Evolutionary conservation across 2,888 invertebrate species (phyloP), one percentile per base, ranked within the genome.

Genomic region (Scelioninae gen. 1): DNA sequence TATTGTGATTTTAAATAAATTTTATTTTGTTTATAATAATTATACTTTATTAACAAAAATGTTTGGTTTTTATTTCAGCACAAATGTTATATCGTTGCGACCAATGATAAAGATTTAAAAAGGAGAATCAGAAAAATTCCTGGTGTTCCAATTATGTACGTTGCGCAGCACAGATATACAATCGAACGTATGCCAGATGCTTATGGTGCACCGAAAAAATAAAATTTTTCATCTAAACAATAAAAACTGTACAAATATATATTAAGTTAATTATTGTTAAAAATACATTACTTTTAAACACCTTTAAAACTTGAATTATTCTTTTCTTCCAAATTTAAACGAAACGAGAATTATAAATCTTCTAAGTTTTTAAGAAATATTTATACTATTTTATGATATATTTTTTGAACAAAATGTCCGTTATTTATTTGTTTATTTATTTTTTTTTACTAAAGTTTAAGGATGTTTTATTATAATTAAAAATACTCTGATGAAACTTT

Each of bases 101-200:
- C 99, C 11, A 99, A 99, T 93, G 99, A 99, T 93, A 98, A 97
- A 92, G 99, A 99, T 92, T 94, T 99, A 82, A 98, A 98, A 92
- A 94, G 97, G 88, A 94, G 99, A 89, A 97, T 99, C 85, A 94
- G 99, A 74, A 99, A 99, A 93, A 97, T 99, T 87, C 98, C 99
- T 0, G 99, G 99, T 56, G 99, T 99, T 3, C 99, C 99, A 0
- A 98, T 99, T 82, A 98, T 99, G 99, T 99, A 96, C 93, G 96
- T 99, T 53, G 95, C 97, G 0, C 96, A 98, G 87, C 97, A 98
- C 92, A 96, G 96, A 90, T 99, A 96, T 91, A 96, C 98, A 0
- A 98, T 99, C 89, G 99, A 99, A 92, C 95, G 99, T 91, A 98
- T 99, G 98, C 99, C 99, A 0, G 99, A 99, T 94, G 99, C 99